These are phyloP conservation scores for Mycalesis mineus DNA, from an alignment of 2,888 invertebrate species.

Conservation along the genomic window DNA sequence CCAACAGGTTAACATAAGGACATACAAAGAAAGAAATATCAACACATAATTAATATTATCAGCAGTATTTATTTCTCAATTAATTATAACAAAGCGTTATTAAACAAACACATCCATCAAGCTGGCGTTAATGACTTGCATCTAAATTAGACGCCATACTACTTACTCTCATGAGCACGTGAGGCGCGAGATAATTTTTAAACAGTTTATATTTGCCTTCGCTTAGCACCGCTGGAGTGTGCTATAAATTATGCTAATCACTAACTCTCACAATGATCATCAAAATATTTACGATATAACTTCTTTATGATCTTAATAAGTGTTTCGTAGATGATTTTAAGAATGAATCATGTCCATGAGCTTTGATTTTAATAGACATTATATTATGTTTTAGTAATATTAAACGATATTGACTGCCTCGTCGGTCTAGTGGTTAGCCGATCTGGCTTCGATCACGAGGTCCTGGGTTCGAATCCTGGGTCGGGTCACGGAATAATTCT, in stretches of 20 bases:
- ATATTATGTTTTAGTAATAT: no score
- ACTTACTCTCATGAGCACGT: no score
- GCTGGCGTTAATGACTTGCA: not conserved
- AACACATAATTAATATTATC: no score
- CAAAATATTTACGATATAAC: not conserved
- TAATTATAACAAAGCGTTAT: not conserved
- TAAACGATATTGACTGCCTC: no score
- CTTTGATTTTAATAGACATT: not conserved
- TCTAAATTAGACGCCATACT: not conserved
- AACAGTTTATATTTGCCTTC: conserved; percentile 9
- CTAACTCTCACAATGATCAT: not conserved
- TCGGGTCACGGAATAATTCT: no score
- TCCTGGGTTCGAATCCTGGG: no score
- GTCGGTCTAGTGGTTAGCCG: no score
- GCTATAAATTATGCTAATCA: conserved; percentile 2
- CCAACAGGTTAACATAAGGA: no score
- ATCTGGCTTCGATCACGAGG: no score
- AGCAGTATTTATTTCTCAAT: not conserved
- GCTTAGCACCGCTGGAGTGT: not conserved
- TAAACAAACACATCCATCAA: not conserved
- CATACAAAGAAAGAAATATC: no score
- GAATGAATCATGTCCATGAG: not conserved
- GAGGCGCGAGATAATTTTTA: conserved; percentile 1
- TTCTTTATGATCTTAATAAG: not conserved
- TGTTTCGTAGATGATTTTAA: not conserved